These are phyloP conservation scores for Amphibalanus amphitrite DNA, from an alignment of 1,140 invertebrate genomes.

Conservation along the genomic window DNA sequence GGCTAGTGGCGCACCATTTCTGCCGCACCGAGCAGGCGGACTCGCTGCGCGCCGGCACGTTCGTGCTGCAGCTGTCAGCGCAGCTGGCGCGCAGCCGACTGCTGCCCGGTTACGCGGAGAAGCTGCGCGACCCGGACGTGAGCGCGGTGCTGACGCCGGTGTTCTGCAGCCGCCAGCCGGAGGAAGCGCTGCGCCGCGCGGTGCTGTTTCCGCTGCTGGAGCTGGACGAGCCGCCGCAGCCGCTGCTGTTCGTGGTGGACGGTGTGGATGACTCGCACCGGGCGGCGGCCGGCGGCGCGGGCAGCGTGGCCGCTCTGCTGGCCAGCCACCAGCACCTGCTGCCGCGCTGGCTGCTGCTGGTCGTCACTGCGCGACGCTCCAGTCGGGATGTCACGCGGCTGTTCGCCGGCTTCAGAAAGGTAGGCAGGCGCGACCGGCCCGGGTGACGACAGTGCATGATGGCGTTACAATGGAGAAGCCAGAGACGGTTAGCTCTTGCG, in stretches of 20 bases:
- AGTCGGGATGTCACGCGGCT: conserved; percentile 52
- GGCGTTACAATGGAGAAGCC: too few species aligned
- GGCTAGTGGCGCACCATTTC: conserved; percentile 64
- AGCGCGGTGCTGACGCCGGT: conserved; percentile 19
- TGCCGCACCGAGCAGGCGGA: conserved; percentile 45
- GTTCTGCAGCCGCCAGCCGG: conserved; percentile 44
- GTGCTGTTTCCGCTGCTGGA: conserved; percentile 70
- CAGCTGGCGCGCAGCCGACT: conserved; percentile 44
- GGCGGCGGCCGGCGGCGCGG: conserved; percentile 21
- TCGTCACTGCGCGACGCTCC: conserved; percentile 70
- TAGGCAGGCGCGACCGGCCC: too few species aligned
- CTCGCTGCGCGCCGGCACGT: conserved; percentile 55
- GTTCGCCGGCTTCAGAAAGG: conserved; percentile 84
- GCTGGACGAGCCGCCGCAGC: conserved; percentile 50
- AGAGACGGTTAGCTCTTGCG: background rate
- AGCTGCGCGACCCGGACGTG: conserved; percentile 50
- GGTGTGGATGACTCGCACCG: conserved; percentile 63
- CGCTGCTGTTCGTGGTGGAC: conserved; percentile 71
- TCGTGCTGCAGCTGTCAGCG: conserved; percentile 49
- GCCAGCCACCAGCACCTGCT: conserved; percentile 81
- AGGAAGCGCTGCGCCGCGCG: conserved; percentile 75
- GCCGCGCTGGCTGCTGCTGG: conserved; percentile 77
- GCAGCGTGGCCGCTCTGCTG: conserved; percentile 64
- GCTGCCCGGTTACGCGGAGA: conserved; percentile 52
- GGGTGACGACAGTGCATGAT: too few species aligned